Percentiles rank a stretch among this genome's conserved stretches.
These are phyloP conservation scores for Orbicella faveolata DNA, from an alignment of 64 coral and sea anemone species.

Conservation along the genomic window DNA sequence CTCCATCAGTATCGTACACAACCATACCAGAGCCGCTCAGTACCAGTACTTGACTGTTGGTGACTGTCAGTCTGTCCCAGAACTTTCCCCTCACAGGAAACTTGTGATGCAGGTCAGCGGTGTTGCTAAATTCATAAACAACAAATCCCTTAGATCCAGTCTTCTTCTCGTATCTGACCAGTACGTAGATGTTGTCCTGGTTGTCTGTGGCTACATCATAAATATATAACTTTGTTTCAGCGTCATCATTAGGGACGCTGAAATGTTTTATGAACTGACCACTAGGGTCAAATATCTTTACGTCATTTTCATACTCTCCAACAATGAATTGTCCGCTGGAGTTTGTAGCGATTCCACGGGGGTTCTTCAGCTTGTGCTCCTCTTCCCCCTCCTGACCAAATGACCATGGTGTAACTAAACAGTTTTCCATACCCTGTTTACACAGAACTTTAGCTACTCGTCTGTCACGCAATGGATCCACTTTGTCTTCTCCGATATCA, in stretches of 20 bases:
- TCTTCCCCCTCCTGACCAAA: too few species aligned
- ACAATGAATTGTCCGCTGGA: slow-evolving; percentile 25
- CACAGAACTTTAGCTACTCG: too few species aligned
- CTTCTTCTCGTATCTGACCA: neutral
- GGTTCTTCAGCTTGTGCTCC: too few species aligned
- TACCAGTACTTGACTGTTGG: slow-evolving; percentile 8
- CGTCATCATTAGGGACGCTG: neutral
- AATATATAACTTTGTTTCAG: neutral
- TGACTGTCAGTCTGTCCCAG: slow-evolving; percentile 4
- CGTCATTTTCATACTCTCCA: neutral
- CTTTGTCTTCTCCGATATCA: too few species aligned
- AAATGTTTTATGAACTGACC: slow-evolving; percentile 24
- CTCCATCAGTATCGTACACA: slow-evolving; percentile 11
- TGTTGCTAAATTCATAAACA: neutral
- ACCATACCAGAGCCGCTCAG: neutral
- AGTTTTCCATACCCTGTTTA: too few species aligned
- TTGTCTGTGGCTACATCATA: slow-evolving; percentile 10
- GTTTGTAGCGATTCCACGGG: too few species aligned
- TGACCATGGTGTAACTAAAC: too few species aligned
- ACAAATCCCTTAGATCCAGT: neutral
- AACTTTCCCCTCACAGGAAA: neutral
- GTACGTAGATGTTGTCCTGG: slow-evolving; percentile 20
- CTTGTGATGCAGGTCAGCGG: neutral
- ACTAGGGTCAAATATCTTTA: slow-evolving; percentile 32
- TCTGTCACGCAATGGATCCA: too few species aligned